These are phyloP conservation scores for Heterodera filipjevi DNA, from an alignment of 2,888 invertebrate species.

Conservation along the genomic window DNA sequence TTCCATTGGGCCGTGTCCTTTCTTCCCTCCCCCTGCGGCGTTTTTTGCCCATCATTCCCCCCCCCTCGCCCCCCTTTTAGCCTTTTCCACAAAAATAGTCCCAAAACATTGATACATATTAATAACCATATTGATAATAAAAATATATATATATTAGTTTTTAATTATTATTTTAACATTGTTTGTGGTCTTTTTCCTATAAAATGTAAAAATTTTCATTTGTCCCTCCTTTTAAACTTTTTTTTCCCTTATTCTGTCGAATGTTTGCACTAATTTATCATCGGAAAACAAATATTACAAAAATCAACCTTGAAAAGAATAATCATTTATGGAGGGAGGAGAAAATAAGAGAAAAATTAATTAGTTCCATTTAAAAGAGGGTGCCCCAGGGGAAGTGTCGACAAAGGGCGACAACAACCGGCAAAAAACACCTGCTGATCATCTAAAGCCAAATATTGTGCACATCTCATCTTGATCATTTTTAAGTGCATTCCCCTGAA, in stretches of 20 bases:
- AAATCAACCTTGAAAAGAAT: neutral
- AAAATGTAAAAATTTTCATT: neutral
- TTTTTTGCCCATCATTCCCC: neutral
- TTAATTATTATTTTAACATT: neutral
- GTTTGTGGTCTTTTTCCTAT: neutral
- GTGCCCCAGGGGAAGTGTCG: neutral
- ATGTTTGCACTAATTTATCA: neutral
- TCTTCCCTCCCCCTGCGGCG: neutral
- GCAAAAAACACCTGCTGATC: no score
- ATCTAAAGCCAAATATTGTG: neutral
- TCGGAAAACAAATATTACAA: neutral
- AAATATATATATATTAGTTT: neutral
- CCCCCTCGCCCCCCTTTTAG: neutral
- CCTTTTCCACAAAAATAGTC: neutral
- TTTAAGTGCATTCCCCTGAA: neutral
- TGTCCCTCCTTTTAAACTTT: neutral
- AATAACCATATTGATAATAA: no score
- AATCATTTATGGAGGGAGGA: neutral
- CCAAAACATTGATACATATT: neutral
- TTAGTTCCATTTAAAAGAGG: neutral
- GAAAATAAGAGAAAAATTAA: neutral
- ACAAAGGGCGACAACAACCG: neutral
- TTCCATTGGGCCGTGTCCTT: slow-evolving; percentile 8
- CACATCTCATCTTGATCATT: neutral
- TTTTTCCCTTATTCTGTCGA: neutral